Conservation (phyloP, 2,113 vertebrate genomes). For the Alectura lathami region DNA sequence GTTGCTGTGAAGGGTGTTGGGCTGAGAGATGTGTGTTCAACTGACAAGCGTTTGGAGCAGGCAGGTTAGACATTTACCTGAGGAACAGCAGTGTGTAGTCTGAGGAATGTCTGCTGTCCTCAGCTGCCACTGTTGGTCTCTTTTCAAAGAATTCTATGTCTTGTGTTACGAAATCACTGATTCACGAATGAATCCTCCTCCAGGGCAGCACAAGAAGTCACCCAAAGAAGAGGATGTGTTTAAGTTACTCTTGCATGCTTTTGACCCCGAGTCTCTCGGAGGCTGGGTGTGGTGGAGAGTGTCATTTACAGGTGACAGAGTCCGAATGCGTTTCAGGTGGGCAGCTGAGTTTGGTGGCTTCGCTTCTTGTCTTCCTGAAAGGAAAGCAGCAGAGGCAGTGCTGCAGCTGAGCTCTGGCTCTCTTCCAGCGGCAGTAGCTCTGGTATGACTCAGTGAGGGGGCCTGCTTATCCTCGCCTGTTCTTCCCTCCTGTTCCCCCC, state of each 20-base stretch:
- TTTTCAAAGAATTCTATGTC: not conserved
- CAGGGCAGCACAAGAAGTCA: not conserved
- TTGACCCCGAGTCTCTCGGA: not conserved
- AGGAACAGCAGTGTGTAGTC: not conserved
- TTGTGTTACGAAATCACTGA: not conserved
- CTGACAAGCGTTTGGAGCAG: not conserved
- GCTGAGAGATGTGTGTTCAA: not conserved
- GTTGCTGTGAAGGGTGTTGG: not conserved
- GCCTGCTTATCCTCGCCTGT: constrained; percentile 46
- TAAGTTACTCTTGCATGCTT: not conserved
- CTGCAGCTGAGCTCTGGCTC: constrained; percentile 11
- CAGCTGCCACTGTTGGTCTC: not conserved
- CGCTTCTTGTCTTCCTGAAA: not conserved
- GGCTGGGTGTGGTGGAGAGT: not conserved
- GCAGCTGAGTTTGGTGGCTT: not conserved
- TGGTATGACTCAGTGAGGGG: constrained; percentile 58
- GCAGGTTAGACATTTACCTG: not conserved
- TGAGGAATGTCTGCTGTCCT: not conserved
- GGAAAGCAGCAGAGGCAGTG: not conserved
- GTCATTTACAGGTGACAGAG: not conserved
- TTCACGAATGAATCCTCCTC: constrained; percentile 2
- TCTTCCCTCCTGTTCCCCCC: constrained; percentile 21
- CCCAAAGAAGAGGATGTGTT: not conserved
- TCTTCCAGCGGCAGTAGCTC: constrained; percentile 60
- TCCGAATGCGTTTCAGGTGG: not conserved